Evolutionary conservation across 2,797 vertebrate genomes (phyloP), one percentile per base, ranked within the genome.

Genomic region (Apogon talboti): DNA sequence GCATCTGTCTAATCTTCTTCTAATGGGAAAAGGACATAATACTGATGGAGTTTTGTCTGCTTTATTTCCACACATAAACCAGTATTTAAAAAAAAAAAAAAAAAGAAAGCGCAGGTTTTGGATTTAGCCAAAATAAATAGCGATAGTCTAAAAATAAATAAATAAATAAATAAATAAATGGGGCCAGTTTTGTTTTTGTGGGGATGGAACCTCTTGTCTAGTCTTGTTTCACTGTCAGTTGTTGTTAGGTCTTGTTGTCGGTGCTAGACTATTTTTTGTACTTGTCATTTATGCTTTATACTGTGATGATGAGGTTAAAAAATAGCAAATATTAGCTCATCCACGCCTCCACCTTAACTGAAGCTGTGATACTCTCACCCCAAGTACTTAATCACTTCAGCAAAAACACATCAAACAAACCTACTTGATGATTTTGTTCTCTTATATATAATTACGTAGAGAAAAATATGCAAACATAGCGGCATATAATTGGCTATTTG

Each of bases 1-100:
- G 89, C 85, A 88, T 89, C 80, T 81, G 74, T 83, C 89, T 87
- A 88, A 87, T 84, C 54, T 87, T 87, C 83, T 67, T 79, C 66
- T 71, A 74, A 81, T 77, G 62, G 57, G 81, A 76, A 65, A 78
- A 79, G 75, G 58, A 68, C 68, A 56, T 56, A 21, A 24, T 66
- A 30, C 71, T 53, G 68, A 47, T 45, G 66, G 16, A 63, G 46
- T 46, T 46, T 72, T 42, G 72, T 57, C 53, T 54, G 48, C 47
- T 46, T 51, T 28, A 28, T 2, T 28, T 28, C 24, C 24, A 28
- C 24, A 28, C 24, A 3, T 28, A 21, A 2, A 28, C 3, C 6
- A 28, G 4, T 28, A 28, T 28, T 28, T 28, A 3, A 28, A 28
- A 28, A 24, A 24, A 5, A 24, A 24, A 2, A 5, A n/a, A n/a